phyloP scores from a whole-genome alignment of 1,140 invertebrate species.

The Pogonognathellus flavescens region DNA sequence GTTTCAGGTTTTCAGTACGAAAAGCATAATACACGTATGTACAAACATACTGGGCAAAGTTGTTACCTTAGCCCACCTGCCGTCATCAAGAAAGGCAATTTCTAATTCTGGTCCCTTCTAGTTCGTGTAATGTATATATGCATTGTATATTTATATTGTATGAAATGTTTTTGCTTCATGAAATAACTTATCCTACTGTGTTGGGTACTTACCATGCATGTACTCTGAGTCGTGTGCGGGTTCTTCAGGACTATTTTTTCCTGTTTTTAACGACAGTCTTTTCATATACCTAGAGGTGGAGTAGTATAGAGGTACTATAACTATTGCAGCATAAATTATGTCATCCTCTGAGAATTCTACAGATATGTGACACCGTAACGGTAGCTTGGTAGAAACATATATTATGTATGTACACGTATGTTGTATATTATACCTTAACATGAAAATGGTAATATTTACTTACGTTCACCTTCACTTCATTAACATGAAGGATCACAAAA shows the following conservation, averaged over 20 bases:
- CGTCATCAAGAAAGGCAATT: conserved; percentile 49
- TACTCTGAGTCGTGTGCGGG: conserved; percentile 16
- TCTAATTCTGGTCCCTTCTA: conserved; percentile 31
- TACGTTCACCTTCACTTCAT: no score
- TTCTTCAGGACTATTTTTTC: background rate
- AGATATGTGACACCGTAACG: no score
- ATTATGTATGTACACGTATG: no score
- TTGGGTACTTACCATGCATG: background rate
- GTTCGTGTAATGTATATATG: background rate
- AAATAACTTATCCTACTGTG: background rate
- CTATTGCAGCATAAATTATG: no score
- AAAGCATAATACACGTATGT: conserved; percentile 12
- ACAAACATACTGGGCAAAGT: background rate
- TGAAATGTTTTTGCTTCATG: background rate
- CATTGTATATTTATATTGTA: background rate
- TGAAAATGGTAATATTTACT: no score
- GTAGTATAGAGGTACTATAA: no score
- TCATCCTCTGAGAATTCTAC: no score
- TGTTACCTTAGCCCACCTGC: conserved; percentile 43
- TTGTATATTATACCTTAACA: no score
- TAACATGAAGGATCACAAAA: no score
- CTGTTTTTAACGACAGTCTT: conserved; percentile 1
- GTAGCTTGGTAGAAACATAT: no score
- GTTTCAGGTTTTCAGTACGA: conserved; percentile 9
- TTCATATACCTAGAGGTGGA: background rate